Conservation (phyloP, 1,140 invertebrate genomes). For the Trichonephila clavata region DNA sequence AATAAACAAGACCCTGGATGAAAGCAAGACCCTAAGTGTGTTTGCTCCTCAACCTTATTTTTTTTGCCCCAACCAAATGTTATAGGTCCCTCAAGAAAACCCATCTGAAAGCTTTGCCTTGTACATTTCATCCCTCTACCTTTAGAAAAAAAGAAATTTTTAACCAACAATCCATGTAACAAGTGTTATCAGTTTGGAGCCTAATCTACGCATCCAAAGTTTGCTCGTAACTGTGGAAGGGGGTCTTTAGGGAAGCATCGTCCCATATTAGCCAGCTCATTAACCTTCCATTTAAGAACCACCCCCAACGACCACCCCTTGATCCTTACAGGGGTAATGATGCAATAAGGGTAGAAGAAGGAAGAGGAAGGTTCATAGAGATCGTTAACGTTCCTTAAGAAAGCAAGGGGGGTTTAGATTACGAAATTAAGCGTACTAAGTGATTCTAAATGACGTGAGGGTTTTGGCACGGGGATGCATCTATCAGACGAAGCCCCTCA, state of each 20-base stretch:
- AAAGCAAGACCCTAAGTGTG: background rate
- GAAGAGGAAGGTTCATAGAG: background rate
- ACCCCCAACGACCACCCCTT: background rate
- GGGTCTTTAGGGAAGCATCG: slow-evolving; percentile 55
- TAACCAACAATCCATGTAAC: slow-evolving; percentile 71
- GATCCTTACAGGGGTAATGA: slow-evolving; percentile 49
- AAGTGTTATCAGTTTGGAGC: slow-evolving; percentile 70
- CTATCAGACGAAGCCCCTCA: slow-evolving; percentile 40
- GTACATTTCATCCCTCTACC: slow-evolving; percentile 15
- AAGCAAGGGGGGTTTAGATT: slow-evolving; percentile 28
- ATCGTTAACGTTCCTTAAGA: slow-evolving; percentile 28
- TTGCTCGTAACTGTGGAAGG: slow-evolving; percentile 34
- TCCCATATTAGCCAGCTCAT: slow-evolving; percentile 71
- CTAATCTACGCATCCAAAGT: slow-evolving; percentile 56
- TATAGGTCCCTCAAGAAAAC: slow-evolving; percentile 29
- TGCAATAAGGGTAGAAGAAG: slow-evolving; percentile 45
- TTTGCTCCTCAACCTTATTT: background rate
- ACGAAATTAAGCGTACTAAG: slow-evolving; percentile 70
- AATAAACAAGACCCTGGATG: background rate
- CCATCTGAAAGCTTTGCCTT: slow-evolving; percentile 60
- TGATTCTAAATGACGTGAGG: slow-evolving; percentile 73
- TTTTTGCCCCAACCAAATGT: background rate
- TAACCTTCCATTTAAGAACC: slow-evolving; percentile 69
- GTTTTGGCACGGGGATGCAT: slow-evolving; percentile 52
- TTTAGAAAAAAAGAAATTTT: slow-evolving; percentile 32